These are phyloP conservation scores for Pangasius larnaudii DNA, from an alignment of 2,797 vertebrate genomes.

Conservation along the genomic window DNA sequence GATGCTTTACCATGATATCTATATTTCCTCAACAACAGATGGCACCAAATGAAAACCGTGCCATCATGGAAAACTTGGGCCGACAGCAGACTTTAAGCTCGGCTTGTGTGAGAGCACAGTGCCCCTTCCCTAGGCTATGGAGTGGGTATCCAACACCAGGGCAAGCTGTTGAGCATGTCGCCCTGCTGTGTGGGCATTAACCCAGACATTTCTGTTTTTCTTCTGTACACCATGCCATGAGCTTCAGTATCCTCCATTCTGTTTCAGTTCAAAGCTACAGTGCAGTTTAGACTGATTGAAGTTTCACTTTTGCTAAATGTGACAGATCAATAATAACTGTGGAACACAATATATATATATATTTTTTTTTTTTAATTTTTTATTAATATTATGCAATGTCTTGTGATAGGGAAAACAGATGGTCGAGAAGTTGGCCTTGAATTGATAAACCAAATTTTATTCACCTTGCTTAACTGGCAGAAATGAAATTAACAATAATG, in stretches of 20 bases:
- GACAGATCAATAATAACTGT: background rate
- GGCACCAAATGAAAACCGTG: slow-evolving; percentile 49
- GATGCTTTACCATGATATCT: slow-evolving; percentile 51
- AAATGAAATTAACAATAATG: background rate
- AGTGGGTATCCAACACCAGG: slow-evolving; percentile 53
- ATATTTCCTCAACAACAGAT: slow-evolving; percentile 61
- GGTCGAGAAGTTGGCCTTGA: background rate
- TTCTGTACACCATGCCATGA: slow-evolving; percentile 13
- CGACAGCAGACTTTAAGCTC: slow-evolving; percentile 5
- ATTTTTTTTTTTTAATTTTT: background rate
- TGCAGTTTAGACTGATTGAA: background rate
- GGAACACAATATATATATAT: too few relatives aligned
- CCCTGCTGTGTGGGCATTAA: slow-evolving; percentile 39
- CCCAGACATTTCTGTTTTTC: slow-evolving; percentile 35
- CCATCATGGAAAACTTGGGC: slow-evolving; percentile 46
- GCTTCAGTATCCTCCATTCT: background rate
- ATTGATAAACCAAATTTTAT: background rate
- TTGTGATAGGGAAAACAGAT: background rate
- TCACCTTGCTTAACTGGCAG: background rate
- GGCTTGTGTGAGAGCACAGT: slow-evolving; percentile 20
- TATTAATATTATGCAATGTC: background rate
- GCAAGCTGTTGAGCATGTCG: slow-evolving; percentile 49
- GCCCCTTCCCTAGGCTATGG: slow-evolving; percentile 24
- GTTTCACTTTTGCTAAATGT: background rate
- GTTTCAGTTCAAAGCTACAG: background rate